Evolutionary conservation across 2,888 invertebrate species (phyloP).

Genomic region (Lepidocyrtinus sp.): DNA sequence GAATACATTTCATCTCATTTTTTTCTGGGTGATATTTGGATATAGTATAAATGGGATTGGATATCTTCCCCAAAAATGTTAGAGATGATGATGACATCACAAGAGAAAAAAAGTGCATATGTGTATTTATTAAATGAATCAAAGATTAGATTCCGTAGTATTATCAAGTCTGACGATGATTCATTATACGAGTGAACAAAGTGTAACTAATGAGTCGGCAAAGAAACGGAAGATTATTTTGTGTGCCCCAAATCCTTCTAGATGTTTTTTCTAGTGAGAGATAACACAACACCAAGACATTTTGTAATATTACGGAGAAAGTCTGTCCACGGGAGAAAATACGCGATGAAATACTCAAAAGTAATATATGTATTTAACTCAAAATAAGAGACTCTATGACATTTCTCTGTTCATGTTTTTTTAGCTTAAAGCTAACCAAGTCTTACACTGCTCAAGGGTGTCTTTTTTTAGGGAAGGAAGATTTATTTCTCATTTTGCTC

Average conservation of each 20-base stretch:
- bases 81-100: not conserved
- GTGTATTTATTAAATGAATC: not conserved
- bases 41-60: not conserved
- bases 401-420: conserved; percentile 4
- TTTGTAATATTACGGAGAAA: conserved; percentile 2
- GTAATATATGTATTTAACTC: not conserved
- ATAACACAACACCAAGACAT: too few relatives aligned
- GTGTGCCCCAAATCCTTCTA: not conserved
- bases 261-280: not conserved
- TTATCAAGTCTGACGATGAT: conserved; percentile 19
- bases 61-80: too few relatives aligned
- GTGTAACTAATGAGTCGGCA: conserved; percentile 30
- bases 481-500: conserved; percentile 7
- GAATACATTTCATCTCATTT: not conserved
- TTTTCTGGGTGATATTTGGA: not conserved
- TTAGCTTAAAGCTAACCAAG: conserved; percentile 10
- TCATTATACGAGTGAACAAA: conserved; percentile 26
- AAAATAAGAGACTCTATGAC: not conserved
- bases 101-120: not conserved
- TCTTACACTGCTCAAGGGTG: conserved; percentile 12
- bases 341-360: conserved; percentile 43
- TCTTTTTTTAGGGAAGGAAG: not conserved
- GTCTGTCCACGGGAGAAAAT: conserved; percentile 2
- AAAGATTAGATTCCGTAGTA: conserved; percentile 4
- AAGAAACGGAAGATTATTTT: conserved; percentile 5